Evolutionary conservation across 37 sponge, comb jelly and placozoan species (phyloP).

Genomic region (Spongilla lacustris): DNA sequence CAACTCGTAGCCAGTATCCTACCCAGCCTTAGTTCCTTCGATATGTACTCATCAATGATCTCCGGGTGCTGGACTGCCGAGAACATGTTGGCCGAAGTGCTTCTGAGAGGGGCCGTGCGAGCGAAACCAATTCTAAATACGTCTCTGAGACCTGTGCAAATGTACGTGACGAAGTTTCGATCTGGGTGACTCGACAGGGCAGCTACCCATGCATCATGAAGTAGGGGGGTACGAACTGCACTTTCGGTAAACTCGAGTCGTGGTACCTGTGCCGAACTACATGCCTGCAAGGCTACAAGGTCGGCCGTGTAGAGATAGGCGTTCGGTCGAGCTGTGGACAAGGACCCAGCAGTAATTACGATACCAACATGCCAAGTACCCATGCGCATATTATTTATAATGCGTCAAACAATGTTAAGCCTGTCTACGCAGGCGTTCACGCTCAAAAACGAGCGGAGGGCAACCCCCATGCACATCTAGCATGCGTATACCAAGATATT

Average conservation of each 20-base stretch:
- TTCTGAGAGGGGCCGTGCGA: not conserved
- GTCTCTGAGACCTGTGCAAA: not conserved
- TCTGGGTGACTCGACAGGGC: conserved; percentile 28
- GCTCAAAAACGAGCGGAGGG: too few relatives aligned
- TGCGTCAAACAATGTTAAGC: too few relatives aligned
- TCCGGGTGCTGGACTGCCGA: conserved; percentile 13
- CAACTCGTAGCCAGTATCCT: too few relatives aligned
- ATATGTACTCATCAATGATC: conserved; percentile 19
- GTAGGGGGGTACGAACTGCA: conserved; percentile 15
- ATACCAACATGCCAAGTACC: too few relatives aligned
- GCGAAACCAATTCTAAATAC: conserved; percentile 23
- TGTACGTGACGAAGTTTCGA: conserved; percentile 10
- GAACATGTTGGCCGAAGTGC: conserved; percentile 17
- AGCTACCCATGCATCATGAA: not conserved
- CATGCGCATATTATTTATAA: too few relatives aligned
- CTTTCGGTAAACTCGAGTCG: not conserved
- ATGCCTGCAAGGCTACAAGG: conserved; percentile 2
- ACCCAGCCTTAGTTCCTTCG: not conserved
- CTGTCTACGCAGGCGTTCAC: too few relatives aligned
- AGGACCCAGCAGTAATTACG: too few relatives aligned
- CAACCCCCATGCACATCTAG: too few relatives aligned
- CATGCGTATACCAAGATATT: too few relatives aligned
- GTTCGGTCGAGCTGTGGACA: not conserved
- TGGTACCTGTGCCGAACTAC: not conserved
- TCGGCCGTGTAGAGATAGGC: conserved; percentile 6